phyloP scores from a whole-genome alignment of 2,113 vertebrate species.

The Naja naja region DNA sequence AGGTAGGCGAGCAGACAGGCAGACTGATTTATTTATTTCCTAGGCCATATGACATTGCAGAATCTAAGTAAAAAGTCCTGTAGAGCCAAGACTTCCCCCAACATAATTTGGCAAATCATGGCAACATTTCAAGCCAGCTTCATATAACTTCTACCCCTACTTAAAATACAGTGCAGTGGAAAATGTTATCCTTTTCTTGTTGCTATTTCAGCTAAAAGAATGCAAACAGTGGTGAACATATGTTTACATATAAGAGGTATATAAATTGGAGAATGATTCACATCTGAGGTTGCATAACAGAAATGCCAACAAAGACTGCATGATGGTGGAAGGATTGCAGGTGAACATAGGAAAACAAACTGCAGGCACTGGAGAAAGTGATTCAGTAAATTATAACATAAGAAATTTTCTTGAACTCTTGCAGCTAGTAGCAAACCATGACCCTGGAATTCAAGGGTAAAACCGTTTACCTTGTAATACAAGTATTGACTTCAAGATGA shows the following conservation, averaged over 20 bases:
- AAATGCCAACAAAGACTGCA: neutral
- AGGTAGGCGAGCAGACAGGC: neutral
- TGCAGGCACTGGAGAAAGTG: neutral
- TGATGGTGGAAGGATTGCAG: no score
- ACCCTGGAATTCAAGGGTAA: neutral
- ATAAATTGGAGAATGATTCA: neutral
- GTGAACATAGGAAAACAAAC: neutral
- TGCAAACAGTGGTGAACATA: neutral
- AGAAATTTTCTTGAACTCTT: neutral
- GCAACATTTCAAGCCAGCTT: neutral
- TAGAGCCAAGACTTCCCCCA: neutral
- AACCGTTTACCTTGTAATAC: neutral
- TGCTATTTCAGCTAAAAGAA: neutral
- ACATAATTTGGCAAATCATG: neutral
- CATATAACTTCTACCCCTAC: neutral
- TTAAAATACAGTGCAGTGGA: neutral
- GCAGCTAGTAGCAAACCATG: neutral
- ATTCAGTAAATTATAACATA: neutral
- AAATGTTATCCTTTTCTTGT: neutral
- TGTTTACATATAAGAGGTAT: neutral
- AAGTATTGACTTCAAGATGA: neutral
- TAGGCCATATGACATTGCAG: neutral
- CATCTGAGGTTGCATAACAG: neutral
- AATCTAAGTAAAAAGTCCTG: neutral
- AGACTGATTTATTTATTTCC: neutral